These are phyloP conservation scores for Epiblema foenella DNA, from an alignment of 2,888 invertebrate species.

Conservation along the genomic window DNA sequence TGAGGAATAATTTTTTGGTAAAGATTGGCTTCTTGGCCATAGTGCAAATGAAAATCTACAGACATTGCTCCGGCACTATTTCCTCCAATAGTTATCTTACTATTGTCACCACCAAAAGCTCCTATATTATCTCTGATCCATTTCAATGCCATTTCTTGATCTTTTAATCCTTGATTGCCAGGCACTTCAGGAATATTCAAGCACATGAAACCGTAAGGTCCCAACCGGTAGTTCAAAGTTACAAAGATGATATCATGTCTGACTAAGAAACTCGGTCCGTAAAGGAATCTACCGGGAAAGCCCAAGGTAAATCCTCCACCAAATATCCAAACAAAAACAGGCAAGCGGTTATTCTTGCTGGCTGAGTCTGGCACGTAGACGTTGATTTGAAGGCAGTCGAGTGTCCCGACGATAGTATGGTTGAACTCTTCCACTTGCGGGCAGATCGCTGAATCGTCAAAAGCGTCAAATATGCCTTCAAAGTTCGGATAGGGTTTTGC, in stretches of 20 bases:
- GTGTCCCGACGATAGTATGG: constrained; percentile 51
- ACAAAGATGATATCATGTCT: constrained; percentile 64
- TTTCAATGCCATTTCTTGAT: constrained; percentile 62
- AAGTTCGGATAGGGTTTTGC: constrained; percentile 58
- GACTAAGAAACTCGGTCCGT: constrained; percentile 62
- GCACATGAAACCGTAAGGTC: constrained; percentile 70
- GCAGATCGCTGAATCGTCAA: constrained; percentile 62
- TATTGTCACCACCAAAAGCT: constrained; percentile 64
- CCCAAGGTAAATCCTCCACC: constrained; percentile 62
- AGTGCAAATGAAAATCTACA: constrained; percentile 49
- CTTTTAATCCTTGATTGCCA: constrained; percentile 70
- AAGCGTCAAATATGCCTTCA: constrained; percentile 60
- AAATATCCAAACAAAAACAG: constrained; percentile 65
- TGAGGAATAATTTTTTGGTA: constrained; percentile 35
- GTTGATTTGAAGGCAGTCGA: constrained; percentile 65
- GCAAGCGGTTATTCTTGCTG: constrained; percentile 54
- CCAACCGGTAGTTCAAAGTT: constrained; percentile 66
- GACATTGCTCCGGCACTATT: constrained; percentile 64
- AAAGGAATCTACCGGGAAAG: constrained; percentile 52
- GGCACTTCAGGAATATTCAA: constrained; percentile 59
- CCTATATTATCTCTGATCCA: constrained; percentile 68
- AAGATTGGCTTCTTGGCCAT: not conserved
- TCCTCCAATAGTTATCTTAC: constrained; percentile 64
- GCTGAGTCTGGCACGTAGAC: constrained; percentile 62
- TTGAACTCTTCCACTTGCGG: constrained; percentile 61